Base-by-base conservation (phyloP, 2,888 invertebrate species). In the Dendrolimus houi region DNA sequence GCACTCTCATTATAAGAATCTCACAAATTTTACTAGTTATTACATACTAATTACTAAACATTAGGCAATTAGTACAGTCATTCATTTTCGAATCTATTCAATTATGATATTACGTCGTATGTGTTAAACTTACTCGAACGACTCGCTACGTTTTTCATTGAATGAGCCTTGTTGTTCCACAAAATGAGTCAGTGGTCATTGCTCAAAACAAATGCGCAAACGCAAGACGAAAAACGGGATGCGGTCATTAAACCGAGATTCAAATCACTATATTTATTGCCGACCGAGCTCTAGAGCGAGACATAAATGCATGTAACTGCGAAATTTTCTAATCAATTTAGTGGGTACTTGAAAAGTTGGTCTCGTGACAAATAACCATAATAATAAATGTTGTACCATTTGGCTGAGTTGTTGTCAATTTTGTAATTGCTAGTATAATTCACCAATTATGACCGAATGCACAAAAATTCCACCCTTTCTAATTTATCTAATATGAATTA, bases 241-340 rank as follows among this genome's bases (percentile, higher is more conserved):
- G 86, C 84, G 84, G 82, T 81, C 86, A 85, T 87, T 87, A 85
- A 83, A 80, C 86, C 68, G 87, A 82, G 87, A 88, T 88, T 88
- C 81, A 80, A 72, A 29, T 29, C 29, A 29, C 29, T 29, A 29
- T 29, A 29, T 29, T 29, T 29, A 29, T 29, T 29, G 29, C 29
- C 29, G 29, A 29, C 29, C 29, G 29, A 29, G 29, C 29, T 0
- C 29, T 29, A 29, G 29, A 29, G 29, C 29, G 29, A 29, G 29
- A 29, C 29, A 29, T 29, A 29, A 29, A 29, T 13, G 12, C 47
- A 55, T 7, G 41, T 12, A 41, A 55, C 8, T 14, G 14, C n/a
- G 13, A 9, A 54, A 29, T 29, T 29, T 29, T 29, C 29, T 29
- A 29, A 29, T 29, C 29, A 29, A 29, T 3, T 29, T 29, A 29